phyloP scores from a whole-genome alignment of 53 echinoderm and acorn worm genomes.

The Holothuria scabra region DNA sequence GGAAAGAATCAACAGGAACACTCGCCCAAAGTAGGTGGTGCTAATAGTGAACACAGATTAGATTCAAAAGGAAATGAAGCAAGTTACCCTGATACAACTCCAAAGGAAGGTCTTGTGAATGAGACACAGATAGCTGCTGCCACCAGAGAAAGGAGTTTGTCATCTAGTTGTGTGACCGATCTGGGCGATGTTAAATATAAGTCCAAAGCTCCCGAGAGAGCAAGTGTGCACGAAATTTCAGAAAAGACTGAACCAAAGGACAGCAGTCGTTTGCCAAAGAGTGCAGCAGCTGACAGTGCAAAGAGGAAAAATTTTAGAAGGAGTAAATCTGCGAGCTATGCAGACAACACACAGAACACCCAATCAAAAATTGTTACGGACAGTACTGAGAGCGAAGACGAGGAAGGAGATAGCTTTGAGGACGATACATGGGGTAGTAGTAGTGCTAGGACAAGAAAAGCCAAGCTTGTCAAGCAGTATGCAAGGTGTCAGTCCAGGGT shows the following conservation, averaged over 20 bases:
- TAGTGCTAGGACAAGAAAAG: constrained; percentile 82
- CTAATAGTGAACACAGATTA: constrained; percentile 1
- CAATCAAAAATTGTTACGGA: constrained; percentile 52
- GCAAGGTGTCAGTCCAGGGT: constrained; percentile 85
- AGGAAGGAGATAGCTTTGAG: constrained; percentile 54
- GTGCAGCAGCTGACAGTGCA: background rate
- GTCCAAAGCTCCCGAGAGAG: constrained; percentile 20
- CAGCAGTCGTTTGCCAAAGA: constrained; percentile 15
- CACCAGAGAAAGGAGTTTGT: constrained; percentile 31
- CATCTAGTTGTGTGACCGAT: constrained; percentile 30
- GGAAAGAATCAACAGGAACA: background rate
- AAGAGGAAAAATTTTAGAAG: constrained; percentile 35
- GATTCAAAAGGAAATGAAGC: background rate
- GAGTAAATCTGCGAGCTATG: constrained; percentile 45
- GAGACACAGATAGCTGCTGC: constrained; percentile 11
- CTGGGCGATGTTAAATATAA: background rate
- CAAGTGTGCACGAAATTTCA: constrained; percentile 21
- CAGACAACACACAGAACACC: constrained; percentile 5
- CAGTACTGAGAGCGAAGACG: constrained; percentile 85
- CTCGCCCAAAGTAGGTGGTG: no score
- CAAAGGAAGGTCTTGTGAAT: background rate
- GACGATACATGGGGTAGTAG: constrained; percentile 65
- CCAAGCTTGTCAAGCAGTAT: constrained; percentile 95
- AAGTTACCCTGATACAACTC: background rate
- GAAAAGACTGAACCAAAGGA: constrained; percentile 12